A percentile compares a stretch with the other conserved stretches of the same genome.
Conservation (phyloP, 2,797 vertebrate genomes). For the Bryconaethiops microstoma region DNA sequence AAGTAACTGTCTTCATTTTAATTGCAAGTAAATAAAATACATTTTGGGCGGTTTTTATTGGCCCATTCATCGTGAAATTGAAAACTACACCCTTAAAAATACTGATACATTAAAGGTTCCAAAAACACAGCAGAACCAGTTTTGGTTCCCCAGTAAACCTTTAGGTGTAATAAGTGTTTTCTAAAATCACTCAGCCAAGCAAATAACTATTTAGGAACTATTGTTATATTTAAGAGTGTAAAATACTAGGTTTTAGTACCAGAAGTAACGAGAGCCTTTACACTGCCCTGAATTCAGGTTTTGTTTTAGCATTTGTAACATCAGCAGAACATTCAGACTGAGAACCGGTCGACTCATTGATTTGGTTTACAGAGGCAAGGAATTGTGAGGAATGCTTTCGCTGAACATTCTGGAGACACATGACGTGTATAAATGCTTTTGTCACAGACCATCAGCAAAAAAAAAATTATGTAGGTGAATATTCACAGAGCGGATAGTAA, state of each 20-base stretch:
- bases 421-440: background rate
- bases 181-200: background rate
- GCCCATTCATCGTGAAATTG: no score
- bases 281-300: background rate
- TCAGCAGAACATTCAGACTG: background rate
- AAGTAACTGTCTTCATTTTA: no score
- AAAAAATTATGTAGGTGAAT: background rate
- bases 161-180: background rate
- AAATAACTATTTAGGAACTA: background rate
- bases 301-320: background rate
- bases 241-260: background rate
- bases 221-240: background rate
- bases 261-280: conserved; percentile 6
- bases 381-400: conserved; percentile 17
- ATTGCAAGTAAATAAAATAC: no score
- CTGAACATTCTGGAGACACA: conserved; percentile 21
- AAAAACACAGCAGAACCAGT: background rate
- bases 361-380: background rate
- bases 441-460: background rate
- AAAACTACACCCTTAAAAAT: no score
- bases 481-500: background rate
- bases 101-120: no score
- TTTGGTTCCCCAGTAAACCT: no score
- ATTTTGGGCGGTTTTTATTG: no score
- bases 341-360: conserved; percentile 2